These are phyloP conservation scores for Parapsyche elsis DNA, from an alignment of 1,140 invertebrate species.

Conservation along the genomic window DNA sequence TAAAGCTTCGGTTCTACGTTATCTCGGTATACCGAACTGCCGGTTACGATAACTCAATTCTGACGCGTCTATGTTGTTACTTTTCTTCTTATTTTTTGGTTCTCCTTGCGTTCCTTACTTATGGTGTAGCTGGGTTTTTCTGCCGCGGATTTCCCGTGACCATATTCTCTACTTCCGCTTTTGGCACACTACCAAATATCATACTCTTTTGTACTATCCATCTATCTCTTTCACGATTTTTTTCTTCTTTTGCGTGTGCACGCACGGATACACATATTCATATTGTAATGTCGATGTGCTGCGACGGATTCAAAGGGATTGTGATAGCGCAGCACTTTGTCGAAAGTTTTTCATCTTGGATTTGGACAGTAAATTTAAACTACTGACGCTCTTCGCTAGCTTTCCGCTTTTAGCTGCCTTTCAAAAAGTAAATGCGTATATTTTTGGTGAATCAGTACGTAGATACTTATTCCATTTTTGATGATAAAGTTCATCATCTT, in stretches of 20 bases:
- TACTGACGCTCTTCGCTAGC: too few species aligned
- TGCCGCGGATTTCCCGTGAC: slow-evolving; percentile 38
- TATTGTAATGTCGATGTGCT: too few species aligned
- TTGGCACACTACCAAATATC: slow-evolving; percentile 32
- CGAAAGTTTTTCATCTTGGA: too few species aligned
- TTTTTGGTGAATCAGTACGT: too few species aligned
- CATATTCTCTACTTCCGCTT: slow-evolving; percentile 38
- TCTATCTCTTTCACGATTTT: not conserved
- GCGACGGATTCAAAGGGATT: too few species aligned
- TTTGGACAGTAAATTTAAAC: too few species aligned
- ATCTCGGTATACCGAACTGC: slow-evolving; percentile 5
- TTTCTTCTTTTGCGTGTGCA: not conserved
- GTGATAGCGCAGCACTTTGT: too few species aligned
- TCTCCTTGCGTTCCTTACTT: slow-evolving; percentile 3
- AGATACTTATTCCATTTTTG: too few species aligned
- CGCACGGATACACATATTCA: too few species aligned
- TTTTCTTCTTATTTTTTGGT: not conserved
- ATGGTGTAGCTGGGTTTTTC: slow-evolving; percentile 7
- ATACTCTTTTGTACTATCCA: not conserved
- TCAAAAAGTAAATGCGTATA: too few species aligned
- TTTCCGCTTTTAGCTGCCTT: too few species aligned
- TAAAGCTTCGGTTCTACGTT: not conserved
- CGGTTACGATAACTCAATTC: slow-evolving; percentile 39
- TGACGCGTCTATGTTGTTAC: slow-evolving; percentile 10
- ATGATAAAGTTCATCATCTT: too few species aligned